Percentiles rank a stretch among this genome's conserved stretches.
Conservation (phyloP, 2,888 invertebrate genomes). For the Chrysodeixis includens region DNA sequence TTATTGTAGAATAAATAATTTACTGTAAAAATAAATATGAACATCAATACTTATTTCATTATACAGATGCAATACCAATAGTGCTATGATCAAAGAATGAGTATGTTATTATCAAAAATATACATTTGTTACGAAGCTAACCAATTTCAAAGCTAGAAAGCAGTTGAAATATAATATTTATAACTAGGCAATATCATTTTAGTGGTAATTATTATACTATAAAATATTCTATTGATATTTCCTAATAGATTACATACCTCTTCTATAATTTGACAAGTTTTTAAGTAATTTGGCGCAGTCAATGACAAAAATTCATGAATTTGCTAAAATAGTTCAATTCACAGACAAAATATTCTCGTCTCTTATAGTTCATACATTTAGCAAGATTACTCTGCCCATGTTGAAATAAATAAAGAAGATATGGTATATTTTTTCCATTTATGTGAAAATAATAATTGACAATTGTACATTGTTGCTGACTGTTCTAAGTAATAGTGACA, state of each 20-base stretch:
- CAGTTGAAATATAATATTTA: not conserved
- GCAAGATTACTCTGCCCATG: too few relatives aligned
- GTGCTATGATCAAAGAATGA: slow-evolving; percentile 1
- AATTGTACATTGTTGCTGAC: not conserved
- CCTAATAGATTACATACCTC: slow-evolving; percentile 2
- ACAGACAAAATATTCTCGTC: too few relatives aligned
- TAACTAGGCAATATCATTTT: slow-evolving; percentile 1
- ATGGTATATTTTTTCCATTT: too few relatives aligned
- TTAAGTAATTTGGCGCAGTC: too few relatives aligned
- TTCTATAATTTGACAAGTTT: not conserved
- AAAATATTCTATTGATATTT: not conserved
- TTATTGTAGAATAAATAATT: not conserved
- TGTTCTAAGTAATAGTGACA: not conserved
- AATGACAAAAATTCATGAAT: not conserved
- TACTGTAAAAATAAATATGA: not conserved
- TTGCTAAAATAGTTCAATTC: too few relatives aligned
- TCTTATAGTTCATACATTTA: too few relatives aligned
- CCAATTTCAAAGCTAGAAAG: not conserved
- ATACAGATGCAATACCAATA: not conserved
- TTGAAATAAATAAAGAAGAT: too few relatives aligned
- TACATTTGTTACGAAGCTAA: not conserved
- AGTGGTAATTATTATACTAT: not conserved
- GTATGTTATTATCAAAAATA: slow-evolving; percentile 3
- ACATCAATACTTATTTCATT: not conserved
- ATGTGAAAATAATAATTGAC: too few relatives aligned